phyloP scores from a whole-genome alignment of 2,113 vertebrate genomes.

The Thryonomys swinderianus region DNA sequence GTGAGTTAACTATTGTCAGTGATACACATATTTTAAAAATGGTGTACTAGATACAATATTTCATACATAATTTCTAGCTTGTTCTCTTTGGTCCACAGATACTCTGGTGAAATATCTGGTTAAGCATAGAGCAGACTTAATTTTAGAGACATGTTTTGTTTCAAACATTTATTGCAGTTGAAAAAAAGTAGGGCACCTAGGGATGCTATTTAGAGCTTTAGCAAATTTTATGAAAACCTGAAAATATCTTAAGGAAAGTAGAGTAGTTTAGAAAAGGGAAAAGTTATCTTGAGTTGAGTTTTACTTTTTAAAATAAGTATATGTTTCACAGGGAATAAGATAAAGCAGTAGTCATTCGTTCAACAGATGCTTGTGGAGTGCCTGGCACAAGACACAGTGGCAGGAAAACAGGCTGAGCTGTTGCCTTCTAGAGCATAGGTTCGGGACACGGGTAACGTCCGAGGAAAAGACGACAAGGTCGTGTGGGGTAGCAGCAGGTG shows the following conservation, averaged over 20 bases:
- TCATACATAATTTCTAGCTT: neutral
- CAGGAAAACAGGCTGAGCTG: neutral
- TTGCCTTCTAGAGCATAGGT: neutral
- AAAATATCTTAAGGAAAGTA: neutral
- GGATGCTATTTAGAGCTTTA: constrained; percentile 34
- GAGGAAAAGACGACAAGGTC: neutral
- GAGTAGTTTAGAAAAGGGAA: constrained; percentile 7
- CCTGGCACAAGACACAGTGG: neutral
- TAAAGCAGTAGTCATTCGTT: neutral
- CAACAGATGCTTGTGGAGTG: neutral
- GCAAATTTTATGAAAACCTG: neutral
- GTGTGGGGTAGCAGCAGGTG: neutral
- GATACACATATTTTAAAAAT: constrained; percentile 15
- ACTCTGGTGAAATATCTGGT: neutral
- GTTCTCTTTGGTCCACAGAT: neutral
- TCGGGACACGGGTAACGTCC: neutral
- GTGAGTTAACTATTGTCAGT: neutral
- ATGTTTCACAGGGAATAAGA: neutral
- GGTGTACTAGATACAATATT: neutral
- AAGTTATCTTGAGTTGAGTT: constrained; percentile 11
- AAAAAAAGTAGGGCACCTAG: neutral
- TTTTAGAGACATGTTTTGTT: constrained; percentile 27
- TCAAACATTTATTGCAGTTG: neutral
- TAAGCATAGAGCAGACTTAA: neutral
- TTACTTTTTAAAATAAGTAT: constrained; percentile 11